Base-by-base conservation (phyloP, 2,797 vertebrate genomes). In the Yasuhikotakia modesta region DNA sequence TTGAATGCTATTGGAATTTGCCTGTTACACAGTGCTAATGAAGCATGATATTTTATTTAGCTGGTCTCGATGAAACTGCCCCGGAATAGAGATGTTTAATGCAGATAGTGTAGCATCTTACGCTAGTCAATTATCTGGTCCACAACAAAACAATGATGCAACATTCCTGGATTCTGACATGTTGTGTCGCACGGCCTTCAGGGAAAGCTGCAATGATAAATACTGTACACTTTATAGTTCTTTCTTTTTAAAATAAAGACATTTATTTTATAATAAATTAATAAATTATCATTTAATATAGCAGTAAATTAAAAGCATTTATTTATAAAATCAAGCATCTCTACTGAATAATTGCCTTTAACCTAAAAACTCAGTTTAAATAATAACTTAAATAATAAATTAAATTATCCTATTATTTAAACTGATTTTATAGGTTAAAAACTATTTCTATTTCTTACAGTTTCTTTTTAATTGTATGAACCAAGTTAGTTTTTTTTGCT, bases 41-140 rank as follows among this genome's bases (percentile, higher is more conserved):
- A 79, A 79, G 60, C 58, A 39, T 32, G 77, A 63, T 72, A 67
- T 78, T 64, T 78, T 7, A 78, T 69, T 69, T 63, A 72, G 43
- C n/a, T 63, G 39, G 71, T 75, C 75, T 11, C 48, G 61, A 21
- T 1, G 7, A 68, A 67, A 58, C 35, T 17, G 30, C 66, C 5
- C 3, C n/a, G 22, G 55, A 68, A 77, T 77, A 65, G 5, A 77
- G 68, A 68, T 48, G 52, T 76, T 75, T 43, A 43, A 57, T 32
- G n/a, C 13, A 22, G 27, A 11, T 22, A 48, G 61, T 8, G 30
- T n/a, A 50, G 22, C n/a, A 76, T 67, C 39, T 58, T 57, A 27
- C 39, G 24, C 43, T 1, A 77, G 53, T 76, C 64, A 48, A 76
- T 68, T 76, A 68, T 60, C 52, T 35, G 43, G n/a, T 16, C 48